Percentiles rank a stretch among this genome's conserved stretches.
Conservation (phyloP, 2,113 vertebrate species). For the Sturnus vulgaris region DNA sequence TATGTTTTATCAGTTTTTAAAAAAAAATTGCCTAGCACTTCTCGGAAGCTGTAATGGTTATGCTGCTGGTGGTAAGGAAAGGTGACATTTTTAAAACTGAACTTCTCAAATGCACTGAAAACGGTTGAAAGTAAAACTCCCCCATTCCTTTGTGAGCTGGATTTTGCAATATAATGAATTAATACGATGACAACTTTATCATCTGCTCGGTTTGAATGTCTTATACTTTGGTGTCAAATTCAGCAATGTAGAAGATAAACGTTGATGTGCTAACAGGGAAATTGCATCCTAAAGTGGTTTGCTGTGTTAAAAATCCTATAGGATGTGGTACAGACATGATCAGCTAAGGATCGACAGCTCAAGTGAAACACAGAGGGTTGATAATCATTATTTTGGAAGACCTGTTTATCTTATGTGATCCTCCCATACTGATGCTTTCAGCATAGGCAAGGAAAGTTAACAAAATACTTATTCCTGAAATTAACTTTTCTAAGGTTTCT, state of each 20-base stretch:
- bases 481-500: neutral
- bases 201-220: neutral
- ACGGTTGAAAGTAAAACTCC: neutral
- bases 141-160: neutral
- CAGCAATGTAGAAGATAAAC: neutral
- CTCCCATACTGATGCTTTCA: neutral
- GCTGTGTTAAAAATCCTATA: accelerated
- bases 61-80: neutral
- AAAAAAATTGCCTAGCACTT: neutral
- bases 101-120: neutral
- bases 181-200: neutral
- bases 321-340: neutral
- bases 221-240: neutral
- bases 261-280: neutral
- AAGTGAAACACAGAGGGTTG: neutral
- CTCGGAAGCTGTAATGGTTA: neutral
- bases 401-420: neutral
- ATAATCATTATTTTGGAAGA: neutral
- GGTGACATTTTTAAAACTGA: neutral
- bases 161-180: neutral
- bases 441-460: neutral
- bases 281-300: neutral
- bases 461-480: neutral
- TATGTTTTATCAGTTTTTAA: neutral
- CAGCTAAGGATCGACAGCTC: neutral